phyloP scores from a whole-genome alignment of 2,797 vertebrate genomes.

The Pangasius sanitwongsei region DNA sequence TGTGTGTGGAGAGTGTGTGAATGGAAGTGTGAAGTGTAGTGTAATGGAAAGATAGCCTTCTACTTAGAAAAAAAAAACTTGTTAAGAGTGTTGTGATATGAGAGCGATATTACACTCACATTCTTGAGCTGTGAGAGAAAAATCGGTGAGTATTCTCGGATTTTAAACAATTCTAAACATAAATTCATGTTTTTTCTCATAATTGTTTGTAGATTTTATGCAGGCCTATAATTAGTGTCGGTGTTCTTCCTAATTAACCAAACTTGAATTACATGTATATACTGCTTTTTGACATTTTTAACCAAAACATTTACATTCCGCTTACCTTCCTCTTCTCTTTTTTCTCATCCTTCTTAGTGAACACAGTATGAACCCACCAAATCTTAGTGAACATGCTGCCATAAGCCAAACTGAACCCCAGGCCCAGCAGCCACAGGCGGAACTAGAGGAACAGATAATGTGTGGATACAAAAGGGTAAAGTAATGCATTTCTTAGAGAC shows the following conservation, averaged over 20 bases:
- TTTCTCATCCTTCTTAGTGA: constrained; percentile 96
- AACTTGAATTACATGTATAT: neutral
- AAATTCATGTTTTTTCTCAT: neutral
- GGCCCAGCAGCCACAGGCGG: constrained; percentile 89
- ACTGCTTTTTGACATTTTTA: neutral
- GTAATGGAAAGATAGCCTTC: constrained; percentile 1
- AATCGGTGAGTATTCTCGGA: neutral
- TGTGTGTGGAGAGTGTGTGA: neutral
- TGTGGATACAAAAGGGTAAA: neutral
- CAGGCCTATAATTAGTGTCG: neutral
- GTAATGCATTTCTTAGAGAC: neutral
- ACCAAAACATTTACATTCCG: neutral
- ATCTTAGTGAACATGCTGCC: constrained; percentile 99
- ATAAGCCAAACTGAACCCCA: constrained; percentile 92
- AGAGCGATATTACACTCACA: constrained; percentile 1
- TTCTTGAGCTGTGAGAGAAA: neutral
- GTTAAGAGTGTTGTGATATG: constrained; percentile 6
- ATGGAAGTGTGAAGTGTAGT: constrained; percentile 17
- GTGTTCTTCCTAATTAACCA: neutral
- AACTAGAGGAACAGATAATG: constrained; percentile 71
- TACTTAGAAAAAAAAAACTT: neutral
- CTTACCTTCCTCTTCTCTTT: constrained; percentile 91
- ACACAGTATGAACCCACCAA: constrained; percentile 97
- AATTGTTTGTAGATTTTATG: neutral
- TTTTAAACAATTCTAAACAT: neutral